phyloP scores from a whole-genome alignment of 2,113 vertebrate species.

The Hemiprocne comata region DNA sequence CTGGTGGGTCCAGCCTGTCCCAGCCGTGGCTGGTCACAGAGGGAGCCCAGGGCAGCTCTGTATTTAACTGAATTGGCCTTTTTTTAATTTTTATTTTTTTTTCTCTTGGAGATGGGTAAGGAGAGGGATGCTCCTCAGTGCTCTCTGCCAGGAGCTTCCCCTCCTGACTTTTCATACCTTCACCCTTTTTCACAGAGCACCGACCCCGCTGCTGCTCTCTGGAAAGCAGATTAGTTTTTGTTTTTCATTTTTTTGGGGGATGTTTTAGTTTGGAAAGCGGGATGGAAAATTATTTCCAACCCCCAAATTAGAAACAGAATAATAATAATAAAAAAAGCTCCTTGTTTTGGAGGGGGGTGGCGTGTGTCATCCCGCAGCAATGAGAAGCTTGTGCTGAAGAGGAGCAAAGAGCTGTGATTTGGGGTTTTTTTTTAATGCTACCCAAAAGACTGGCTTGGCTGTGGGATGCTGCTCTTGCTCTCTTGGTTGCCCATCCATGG shows the following conservation, averaged over 20 bases:
- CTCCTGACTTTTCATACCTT: neutral
- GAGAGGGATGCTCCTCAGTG: neutral
- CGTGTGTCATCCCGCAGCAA: slow-evolving; percentile 54
- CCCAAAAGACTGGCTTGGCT: neutral
- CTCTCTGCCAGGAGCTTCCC: neutral
- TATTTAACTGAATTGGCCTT: neutral
- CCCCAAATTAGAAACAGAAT: slow-evolving; percentile 67
- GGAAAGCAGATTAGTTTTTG: neutral
- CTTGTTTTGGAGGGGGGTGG: slow-evolving; percentile 27
- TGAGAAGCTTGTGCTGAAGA: slow-evolving; percentile 28
- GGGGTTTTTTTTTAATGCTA: neutral
- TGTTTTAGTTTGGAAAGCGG: slow-evolving; percentile 35
- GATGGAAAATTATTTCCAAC: slow-evolving; percentile 42
- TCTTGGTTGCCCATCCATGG: neutral
- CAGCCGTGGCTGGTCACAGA: accelerated
- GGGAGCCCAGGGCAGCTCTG: neutral
- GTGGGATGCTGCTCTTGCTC: neutral
- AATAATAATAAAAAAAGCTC: neutral
- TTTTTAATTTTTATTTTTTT: neutral
- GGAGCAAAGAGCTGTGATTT: neutral
- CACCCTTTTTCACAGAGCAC: neutral
- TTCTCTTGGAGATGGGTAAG: neutral
- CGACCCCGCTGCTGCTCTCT: neutral
- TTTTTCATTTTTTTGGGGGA: too few species aligned
- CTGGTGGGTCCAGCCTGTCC: neutral